Evolutionary conservation across 2,113 vertebrate genomes (phyloP).

Genomic region (Gadus chalcogrammus): DNA sequence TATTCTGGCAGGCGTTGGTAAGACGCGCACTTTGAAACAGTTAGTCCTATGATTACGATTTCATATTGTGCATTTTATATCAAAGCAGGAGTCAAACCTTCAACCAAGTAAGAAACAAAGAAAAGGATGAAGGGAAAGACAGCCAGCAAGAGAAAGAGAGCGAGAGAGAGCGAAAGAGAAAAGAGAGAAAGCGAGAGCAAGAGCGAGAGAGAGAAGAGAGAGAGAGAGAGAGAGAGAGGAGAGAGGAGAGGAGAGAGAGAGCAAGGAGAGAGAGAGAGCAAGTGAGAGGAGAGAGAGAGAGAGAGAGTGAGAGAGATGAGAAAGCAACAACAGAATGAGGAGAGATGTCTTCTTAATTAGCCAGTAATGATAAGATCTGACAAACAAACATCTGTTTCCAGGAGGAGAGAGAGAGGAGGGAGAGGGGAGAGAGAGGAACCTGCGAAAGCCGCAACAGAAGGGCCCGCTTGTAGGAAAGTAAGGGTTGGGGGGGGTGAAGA

Average conservation of each 20-base stretch:
- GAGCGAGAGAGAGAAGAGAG: slow-evolving; percentile 29
- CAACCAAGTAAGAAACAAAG: neutral
- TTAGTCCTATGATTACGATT: slow-evolving; percentile 41
- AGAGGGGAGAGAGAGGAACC: slow-evolving; percentile 41
- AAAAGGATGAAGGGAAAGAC: neutral
- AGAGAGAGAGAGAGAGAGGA: slow-evolving; percentile 30
- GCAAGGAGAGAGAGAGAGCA: slow-evolving; percentile 63
- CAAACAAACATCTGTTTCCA: slow-evolving; percentile 82
- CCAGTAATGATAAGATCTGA: slow-evolving; percentile 83
- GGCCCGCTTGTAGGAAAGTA: slow-evolving; percentile 68
- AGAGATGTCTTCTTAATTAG: slow-evolving; percentile 76
- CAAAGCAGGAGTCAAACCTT: slow-evolving; percentile 48
- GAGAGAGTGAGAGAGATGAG: slow-evolving; percentile 7
- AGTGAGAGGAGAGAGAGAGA: neutral
- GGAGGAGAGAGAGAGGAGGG: slow-evolving; percentile 43
- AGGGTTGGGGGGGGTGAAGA: slow-evolving; percentile 61
- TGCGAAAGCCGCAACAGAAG: slow-evolving; percentile 69
- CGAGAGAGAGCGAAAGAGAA: slow-evolving; percentile 31
- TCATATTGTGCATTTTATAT: slow-evolving; percentile 31
- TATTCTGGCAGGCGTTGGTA: slow-evolving; percentile 12
- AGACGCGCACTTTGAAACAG: slow-evolving; percentile 50
- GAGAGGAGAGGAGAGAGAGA: no score
- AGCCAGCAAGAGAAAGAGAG: neutral
- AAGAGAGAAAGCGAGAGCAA: neutral
- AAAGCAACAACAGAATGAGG: slow-evolving; percentile 69